These are phyloP conservation scores for Pedicia rivosa DNA, from an alignment of 2,888 invertebrate species.

Conservation along the genomic window DNA sequence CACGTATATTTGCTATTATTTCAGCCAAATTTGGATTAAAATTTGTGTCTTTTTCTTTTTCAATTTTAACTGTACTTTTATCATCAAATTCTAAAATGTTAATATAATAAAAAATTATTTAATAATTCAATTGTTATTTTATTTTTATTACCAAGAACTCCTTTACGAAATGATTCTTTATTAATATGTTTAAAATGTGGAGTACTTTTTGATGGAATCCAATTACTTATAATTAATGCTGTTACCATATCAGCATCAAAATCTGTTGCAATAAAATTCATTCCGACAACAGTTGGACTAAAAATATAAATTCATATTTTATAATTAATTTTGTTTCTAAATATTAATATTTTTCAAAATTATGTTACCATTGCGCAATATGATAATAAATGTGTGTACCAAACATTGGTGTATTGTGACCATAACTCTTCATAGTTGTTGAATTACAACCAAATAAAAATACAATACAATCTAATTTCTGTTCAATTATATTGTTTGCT, in stretches of 20 bases:
- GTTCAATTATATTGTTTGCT: slow-evolving; percentile 36
- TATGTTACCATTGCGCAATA: slow-evolving; percentile 21
- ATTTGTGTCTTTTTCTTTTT: too few species aligned
- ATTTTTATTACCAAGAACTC: slow-evolving; percentile 13
- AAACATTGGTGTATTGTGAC: slow-evolving; percentile 31
- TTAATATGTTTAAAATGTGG: slow-evolving; percentile 33
- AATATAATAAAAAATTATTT: too few species aligned
- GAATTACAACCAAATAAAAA: slow-evolving; percentile 52
- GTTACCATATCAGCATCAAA: slow-evolving; percentile 33
- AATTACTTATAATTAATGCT: slow-evolving; percentile 32
- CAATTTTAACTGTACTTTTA: too few species aligned
- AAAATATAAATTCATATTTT: slow-evolving; percentile 5
- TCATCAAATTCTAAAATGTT: too few species aligned
- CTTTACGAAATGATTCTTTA: slow-evolving; percentile 28
- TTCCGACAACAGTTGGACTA: slow-evolving; percentile 36
- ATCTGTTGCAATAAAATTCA: slow-evolving; percentile 35
- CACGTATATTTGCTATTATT: neutral
- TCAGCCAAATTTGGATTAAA: neutral
- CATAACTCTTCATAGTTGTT: slow-evolving; percentile 27
- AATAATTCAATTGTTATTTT: too few species aligned
- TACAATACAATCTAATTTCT: slow-evolving; percentile 38
- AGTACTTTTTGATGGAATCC: slow-evolving; percentile 25
- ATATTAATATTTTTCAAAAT: too few species aligned
- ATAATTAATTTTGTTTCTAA: neutral
- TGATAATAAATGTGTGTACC: slow-evolving; percentile 34